Conservation (phyloP, 2,888 invertebrate genomes). For the Agrotis segetum region DNA sequence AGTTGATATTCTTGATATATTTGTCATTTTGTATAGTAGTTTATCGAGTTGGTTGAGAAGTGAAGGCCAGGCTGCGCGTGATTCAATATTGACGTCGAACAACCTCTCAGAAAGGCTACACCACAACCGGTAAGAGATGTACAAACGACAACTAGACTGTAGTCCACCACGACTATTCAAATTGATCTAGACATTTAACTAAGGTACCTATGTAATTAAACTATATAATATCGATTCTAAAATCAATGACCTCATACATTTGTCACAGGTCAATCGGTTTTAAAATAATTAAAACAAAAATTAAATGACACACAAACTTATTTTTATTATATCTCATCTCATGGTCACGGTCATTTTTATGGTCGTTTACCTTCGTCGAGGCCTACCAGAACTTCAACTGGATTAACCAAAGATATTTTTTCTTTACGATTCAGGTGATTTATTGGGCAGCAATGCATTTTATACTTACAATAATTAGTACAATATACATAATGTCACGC, state of each 20-base stretch:
- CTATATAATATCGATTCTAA: not conserved
- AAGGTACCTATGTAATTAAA: not conserved
- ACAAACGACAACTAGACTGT: conserved; percentile 6
- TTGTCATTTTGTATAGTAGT: conserved; percentile 38
- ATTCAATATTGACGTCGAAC: conserved; percentile 75
- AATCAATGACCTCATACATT: conserved; percentile 28
- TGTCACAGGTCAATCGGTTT: conserved; percentile 14
- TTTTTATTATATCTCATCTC: conserved; percentile 38
- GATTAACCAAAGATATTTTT: conserved; percentile 9
- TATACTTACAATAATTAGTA: conserved; percentile 31
- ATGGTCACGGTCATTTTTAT: conserved; percentile 61
- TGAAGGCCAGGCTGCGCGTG: conserved; percentile 79
- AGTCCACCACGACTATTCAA: conserved; percentile 11
- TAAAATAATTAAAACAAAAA: conserved; percentile 9
- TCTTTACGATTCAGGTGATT: conserved; percentile 12
- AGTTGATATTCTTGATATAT: conserved; percentile 30
- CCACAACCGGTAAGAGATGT: conserved; percentile 42
- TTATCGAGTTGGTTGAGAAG: conserved; percentile 54
- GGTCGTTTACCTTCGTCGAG: conserved; percentile 53
- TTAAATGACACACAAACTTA: conserved; percentile 20
- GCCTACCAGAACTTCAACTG: conserved; percentile 26
- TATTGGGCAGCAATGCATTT: conserved; percentile 7
- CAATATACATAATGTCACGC: conserved; percentile 34
- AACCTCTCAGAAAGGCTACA: conserved; percentile 69
- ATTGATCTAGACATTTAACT: conserved; percentile 5